phyloP scores from a whole-genome alignment of 2,888 invertebrate genomes.

The Torymus aiolomorphi region DNA sequence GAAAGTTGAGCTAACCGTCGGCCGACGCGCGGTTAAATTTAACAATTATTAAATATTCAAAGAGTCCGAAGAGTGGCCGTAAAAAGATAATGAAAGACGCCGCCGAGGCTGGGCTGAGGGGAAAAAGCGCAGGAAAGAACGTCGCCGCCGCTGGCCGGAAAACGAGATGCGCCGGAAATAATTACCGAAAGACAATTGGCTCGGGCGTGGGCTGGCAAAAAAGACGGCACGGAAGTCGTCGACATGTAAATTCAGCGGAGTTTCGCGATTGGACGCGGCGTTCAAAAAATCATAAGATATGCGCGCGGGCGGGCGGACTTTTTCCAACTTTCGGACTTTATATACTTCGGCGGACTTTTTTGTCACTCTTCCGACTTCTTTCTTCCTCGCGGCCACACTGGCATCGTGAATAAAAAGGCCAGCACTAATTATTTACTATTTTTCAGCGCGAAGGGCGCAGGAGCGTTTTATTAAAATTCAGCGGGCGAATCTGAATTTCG shows the following conservation, averaged over 20 bases:
- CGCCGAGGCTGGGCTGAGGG: too few relatives aligned
- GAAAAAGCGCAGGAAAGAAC: too few relatives aligned
- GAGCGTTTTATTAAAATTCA: constrained; percentile 39
- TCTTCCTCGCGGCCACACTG: not conserved
- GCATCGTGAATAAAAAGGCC: constrained; percentile 24
- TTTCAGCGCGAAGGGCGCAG: not conserved
- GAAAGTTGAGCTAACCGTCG: not conserved
- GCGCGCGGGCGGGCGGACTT: too few relatives aligned
- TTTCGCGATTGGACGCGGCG: too few relatives aligned
- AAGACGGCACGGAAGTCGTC: too few relatives aligned
- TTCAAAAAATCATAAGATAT: too few relatives aligned
- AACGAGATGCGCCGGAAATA: constrained; percentile 61
- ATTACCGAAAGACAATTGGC: constrained; percentile 64
- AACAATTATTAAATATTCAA: constrained; percentile 46
- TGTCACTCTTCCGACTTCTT: not conserved
- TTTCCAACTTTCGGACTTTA: not conserved
- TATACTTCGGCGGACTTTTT: too few relatives aligned
- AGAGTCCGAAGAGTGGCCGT: not conserved
- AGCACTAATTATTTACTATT: constrained; percentile 44
- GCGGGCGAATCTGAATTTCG: constrained; percentile 38
- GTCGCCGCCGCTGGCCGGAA: constrained; percentile 36
- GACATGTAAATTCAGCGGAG: too few relatives aligned
- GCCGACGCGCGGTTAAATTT: not conserved
- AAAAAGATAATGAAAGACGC: constrained; percentile 39
- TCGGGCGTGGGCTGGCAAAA: constrained; percentile 48